A percentile compares a stretch with the other conserved stretches of the same genome.
These are phyloP conservation scores for Syngnathoides biaculeatus DNA, from an alignment of 2,113 vertebrate genomes.

Conservation along the genomic window DNA sequence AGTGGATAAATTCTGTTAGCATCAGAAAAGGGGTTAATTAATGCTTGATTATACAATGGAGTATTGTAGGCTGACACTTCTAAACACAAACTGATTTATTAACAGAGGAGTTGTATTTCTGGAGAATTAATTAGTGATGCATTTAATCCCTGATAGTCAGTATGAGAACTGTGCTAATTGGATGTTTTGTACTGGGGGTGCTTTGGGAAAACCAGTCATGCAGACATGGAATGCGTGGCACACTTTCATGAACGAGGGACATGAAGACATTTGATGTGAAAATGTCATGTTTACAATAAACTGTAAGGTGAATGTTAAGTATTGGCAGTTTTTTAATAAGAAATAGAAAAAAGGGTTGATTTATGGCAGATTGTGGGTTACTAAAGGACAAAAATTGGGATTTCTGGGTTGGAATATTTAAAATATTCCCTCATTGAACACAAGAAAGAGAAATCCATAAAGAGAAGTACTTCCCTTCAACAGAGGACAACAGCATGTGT, in stretches of 20 bases:
- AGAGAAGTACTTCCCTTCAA: constrained; percentile 45
- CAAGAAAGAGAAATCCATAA: constrained; percentile 54
- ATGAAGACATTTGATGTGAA: constrained; percentile 5
- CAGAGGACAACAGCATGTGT: constrained; percentile 56
- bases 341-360: constrained; percentile 6
- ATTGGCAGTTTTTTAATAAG: background rate
- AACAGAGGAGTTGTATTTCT: background rate
- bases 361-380: background rate
- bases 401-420: constrained; percentile 29
- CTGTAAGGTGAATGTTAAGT: background rate
- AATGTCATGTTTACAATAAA: background rate
- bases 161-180: constrained; percentile 14
- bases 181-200: constrained; percentile 6
- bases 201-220: constrained; percentile 52
- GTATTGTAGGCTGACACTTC: background rate
- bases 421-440: constrained; percentile 40
- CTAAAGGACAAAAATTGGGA: constrained; percentile 3
- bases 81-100: background rate
- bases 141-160: background rate
- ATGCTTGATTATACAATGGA: background rate
- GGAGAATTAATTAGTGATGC: background rate
- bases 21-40: background rate
- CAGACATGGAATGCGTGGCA: constrained; percentile 59
- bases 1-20: background rate
- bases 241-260: constrained; percentile 50